Evolutionary conservation across 1,140 invertebrate species (phyloP), one percentile per base, ranked within the genome.

Genomic region (Diploscapter pachys): DNA sequence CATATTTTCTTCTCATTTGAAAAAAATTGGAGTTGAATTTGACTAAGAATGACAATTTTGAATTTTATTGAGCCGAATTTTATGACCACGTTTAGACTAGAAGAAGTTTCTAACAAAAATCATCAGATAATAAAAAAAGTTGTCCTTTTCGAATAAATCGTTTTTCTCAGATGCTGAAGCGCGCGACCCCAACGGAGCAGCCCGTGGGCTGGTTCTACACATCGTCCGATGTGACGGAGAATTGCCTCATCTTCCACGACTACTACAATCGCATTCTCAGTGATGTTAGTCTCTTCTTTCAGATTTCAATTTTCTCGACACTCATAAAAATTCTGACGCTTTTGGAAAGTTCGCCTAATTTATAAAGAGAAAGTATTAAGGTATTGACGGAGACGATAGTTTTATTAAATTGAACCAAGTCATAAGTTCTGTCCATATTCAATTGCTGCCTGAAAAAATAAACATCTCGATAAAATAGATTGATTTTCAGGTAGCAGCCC

Each of bases 171-270:
- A 73, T 80, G 54, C 68, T 75, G 31, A 80, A 81, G 54, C 79
- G 80, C 59, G 80, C 82, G 11, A 73, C 82, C 9, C 82, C 82
- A 4, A 80, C 82, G 49, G 82, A 84, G 64, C 80, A 81, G 55
- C 76, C 83, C 61, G 82, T 84, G 55, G 82, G 82, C 72, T 84
- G 82, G 82, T 83, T 83, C 73, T 82, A 82, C 62, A 84, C 82
- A 11, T 72, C 79, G 5, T 59, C 78, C 5, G 83, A 85, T n/a
- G 61, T 83, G 5, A 59, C 82, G 11, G 74, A 76, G n/a, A 65
- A 63, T 11, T 81, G 80, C 57, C 66, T 80, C n/a, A 70, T 71
- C 54, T 84, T 79, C 48, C 83, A 84, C 73, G 78, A 78, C 63
- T 84, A 84, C 71, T 84, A 85, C 74, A 72, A 80, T 31, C 71